Conservation (phyloP, 1,140 invertebrate genomes). For the Ooceraea biroi region DNA sequence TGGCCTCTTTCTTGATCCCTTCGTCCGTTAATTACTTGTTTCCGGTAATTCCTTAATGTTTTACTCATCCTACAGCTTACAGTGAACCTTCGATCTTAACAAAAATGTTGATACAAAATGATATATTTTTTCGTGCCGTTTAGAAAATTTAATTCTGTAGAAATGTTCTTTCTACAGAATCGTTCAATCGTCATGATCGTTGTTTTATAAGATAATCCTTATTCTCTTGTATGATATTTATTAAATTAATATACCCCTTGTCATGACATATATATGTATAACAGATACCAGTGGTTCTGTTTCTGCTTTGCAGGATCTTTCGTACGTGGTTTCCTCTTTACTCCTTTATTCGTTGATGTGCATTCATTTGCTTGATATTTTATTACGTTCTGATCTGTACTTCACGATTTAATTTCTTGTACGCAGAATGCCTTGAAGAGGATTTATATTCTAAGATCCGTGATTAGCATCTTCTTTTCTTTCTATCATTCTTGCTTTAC, state of each 20-base stretch:
- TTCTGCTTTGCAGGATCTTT: slow-evolving; percentile 33
- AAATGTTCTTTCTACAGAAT: not conserved
- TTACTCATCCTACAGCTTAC: not conserved
- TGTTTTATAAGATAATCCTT: not conserved
- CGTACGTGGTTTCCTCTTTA: slow-evolving; percentile 43
- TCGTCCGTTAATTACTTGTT: slow-evolving; percentile 8
- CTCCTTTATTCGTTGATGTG: too few relatives aligned
- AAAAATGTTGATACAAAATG: not conserved
- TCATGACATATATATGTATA: not conserved
- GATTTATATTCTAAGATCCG: slow-evolving; percentile 21
- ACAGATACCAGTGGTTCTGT: not conserved
- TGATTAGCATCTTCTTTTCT: slow-evolving; percentile 23
- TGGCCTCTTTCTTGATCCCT: slow-evolving; percentile 25
- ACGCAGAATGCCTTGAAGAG: slow-evolving; percentile 13
- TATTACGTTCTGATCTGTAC: too few relatives aligned
- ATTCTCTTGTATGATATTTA: not conserved
- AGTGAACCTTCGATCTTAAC: not conserved
- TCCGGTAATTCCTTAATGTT: not conserved
- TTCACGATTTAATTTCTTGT: slow-evolving; percentile 46
- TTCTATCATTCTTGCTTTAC: slow-evolving; percentile 40
- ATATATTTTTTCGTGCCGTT: not conserved
- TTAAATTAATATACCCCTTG: slow-evolving; percentile 27
- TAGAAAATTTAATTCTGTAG: not conserved
- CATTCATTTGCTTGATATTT: too few relatives aligned
- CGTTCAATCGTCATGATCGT: not conserved